A percentile compares a stretch with the other conserved stretches of the same genome.
These are phyloP conservation scores for Caretta caretta DNA, from an alignment of 2,113 vertebrate species.

Conservation along the genomic window DNA sequence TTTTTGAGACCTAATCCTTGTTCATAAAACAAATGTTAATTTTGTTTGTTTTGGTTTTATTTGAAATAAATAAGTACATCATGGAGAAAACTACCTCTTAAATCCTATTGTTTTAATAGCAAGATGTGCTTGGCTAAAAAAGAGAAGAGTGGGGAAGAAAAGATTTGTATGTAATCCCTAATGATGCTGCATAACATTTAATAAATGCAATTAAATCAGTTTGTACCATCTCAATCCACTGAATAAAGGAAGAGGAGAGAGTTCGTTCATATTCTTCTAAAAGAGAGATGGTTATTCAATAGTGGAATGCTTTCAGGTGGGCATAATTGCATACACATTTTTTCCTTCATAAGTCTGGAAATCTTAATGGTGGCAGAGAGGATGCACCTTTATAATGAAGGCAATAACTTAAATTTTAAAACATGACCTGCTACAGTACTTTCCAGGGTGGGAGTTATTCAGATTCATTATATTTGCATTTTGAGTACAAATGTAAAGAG, in stretches of 20 bases:
- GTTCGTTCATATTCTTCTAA: conserved; percentile 41
- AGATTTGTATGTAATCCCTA: conserved; percentile 60
- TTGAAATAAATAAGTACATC: conserved; percentile 82
- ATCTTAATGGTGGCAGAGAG: conserved; percentile 54
- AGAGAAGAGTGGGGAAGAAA: background rate
- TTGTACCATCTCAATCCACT: conserved; percentile 51
- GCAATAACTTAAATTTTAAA: conserved; percentile 77
- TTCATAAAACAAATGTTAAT: conserved; percentile 69
- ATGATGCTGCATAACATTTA: conserved; percentile 68
- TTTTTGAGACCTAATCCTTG: conserved; percentile 73
- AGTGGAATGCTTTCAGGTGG: conserved; percentile 14
- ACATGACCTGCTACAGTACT: conserved; percentile 62
- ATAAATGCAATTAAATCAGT: conserved; percentile 55
- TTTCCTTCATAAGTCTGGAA: conserved; percentile 47
- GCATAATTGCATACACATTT: conserved; percentile 5
- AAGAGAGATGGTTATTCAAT: conserved; percentile 2
- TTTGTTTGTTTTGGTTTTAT: conserved; percentile 69
- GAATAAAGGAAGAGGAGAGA: conserved; percentile 42
- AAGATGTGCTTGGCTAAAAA: conserved; percentile 70
- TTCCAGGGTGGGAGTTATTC: conserved; percentile 59
- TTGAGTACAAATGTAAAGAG: conserved; percentile 61
- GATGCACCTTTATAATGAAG: conserved; percentile 71
- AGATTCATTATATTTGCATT: conserved; percentile 61
- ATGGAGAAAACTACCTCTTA: conserved; percentile 86
- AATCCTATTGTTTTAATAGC: conserved; percentile 78